These are phyloP conservation scores for Tachystola acroxantha DNA, from an alignment of 2,888 invertebrate genomes.

Conservation along the genomic window DNA sequence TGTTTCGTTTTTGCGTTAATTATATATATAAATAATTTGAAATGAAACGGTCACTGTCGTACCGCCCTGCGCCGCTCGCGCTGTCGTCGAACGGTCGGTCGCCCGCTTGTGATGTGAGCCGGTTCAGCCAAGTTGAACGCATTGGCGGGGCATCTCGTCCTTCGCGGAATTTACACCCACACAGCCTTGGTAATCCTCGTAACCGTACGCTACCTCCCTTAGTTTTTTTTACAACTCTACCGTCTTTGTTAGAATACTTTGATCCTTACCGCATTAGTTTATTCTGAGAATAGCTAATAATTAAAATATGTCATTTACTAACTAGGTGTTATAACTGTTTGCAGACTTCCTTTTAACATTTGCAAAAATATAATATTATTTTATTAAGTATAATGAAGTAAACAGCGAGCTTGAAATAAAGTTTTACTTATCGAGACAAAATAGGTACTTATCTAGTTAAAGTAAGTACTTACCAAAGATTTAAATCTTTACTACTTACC, in stretches of 20 bases:
- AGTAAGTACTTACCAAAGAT: too few species aligned
- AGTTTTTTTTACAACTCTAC: constrained; percentile 31
- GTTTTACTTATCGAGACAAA: too few species aligned
- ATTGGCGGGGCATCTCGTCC: constrained; percentile 57
- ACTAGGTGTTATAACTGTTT: too few species aligned
- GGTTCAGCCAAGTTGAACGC: constrained; percentile 51
- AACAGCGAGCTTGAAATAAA: too few species aligned
- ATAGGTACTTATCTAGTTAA: too few species aligned
- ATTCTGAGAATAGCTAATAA: constrained; percentile 26
- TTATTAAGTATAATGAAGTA: too few species aligned
- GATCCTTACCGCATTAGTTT: constrained; percentile 21
- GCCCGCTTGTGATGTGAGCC: constrained; percentile 24
- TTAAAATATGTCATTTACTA: not conserved
- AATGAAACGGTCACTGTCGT: constrained; percentile 43
- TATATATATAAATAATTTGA: too few species aligned
- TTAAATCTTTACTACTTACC: too few species aligned
- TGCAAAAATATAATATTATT: too few species aligned
- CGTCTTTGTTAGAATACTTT: constrained; percentile 25
- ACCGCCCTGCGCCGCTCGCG: not conserved
- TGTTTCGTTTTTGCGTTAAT: too few species aligned
- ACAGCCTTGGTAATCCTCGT: too few species aligned
- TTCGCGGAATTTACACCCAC: constrained; percentile 71
- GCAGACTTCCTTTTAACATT: too few species aligned
- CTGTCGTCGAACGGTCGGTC: constrained; percentile 11
- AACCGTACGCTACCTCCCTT: constrained; percentile 33